These are phyloP conservation scores for Nysson spinosus DNA, from an alignment of 2,888 invertebrate genomes.

Conservation along the genomic window DNA sequence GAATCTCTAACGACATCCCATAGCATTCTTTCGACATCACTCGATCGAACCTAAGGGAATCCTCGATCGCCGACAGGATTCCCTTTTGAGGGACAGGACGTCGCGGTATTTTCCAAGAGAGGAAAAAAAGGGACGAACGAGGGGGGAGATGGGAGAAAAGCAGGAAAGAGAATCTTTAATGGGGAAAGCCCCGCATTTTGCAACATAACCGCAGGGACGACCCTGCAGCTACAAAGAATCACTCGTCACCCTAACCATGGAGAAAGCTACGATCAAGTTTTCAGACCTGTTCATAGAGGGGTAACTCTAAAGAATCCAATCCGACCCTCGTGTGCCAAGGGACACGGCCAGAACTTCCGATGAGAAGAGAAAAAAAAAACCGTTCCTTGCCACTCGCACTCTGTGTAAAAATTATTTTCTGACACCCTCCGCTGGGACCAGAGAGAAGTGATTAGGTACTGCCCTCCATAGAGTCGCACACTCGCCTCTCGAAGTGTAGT, in stretches of 20 bases:
- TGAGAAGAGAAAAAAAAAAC: slow-evolving; percentile 26
- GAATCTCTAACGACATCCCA: slow-evolving; percentile 8
- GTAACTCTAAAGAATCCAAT: slow-evolving; percentile 50
- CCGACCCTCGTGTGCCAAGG: slow-evolving; percentile 29
- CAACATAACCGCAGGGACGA: slow-evolving; percentile 61
- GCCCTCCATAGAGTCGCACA: neutral
- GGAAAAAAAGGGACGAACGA: slow-evolving; percentile 1
- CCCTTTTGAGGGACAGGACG: slow-evolving; percentile 20
- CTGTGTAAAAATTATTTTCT: neutral
- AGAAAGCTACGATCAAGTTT: slow-evolving; percentile 56
- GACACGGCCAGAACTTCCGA: slow-evolving; percentile 9
- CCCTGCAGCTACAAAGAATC: slow-evolving; percentile 62
- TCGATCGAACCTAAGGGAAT: slow-evolving; percentile 19
- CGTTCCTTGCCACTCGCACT: slow-evolving; percentile 3
- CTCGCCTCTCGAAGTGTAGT: too few relatives aligned
- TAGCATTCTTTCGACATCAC: slow-evolving; percentile 8
- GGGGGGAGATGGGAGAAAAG: slow-evolving; percentile 9
- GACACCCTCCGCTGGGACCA: neutral
- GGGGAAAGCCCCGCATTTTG: slow-evolving; percentile 59
- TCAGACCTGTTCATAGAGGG: slow-evolving; percentile 44
- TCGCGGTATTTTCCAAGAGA: neutral
- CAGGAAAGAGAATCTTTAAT: slow-evolving; percentile 50
- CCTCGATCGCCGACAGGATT: slow-evolving; percentile 21
- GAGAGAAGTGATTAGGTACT: slow-evolving; percentile 5
- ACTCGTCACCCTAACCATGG: slow-evolving; percentile 51